Evolutionary conservation across 2,113 vertebrate species (phyloP).

Genomic region (Illadopsis cleaveri): DNA sequence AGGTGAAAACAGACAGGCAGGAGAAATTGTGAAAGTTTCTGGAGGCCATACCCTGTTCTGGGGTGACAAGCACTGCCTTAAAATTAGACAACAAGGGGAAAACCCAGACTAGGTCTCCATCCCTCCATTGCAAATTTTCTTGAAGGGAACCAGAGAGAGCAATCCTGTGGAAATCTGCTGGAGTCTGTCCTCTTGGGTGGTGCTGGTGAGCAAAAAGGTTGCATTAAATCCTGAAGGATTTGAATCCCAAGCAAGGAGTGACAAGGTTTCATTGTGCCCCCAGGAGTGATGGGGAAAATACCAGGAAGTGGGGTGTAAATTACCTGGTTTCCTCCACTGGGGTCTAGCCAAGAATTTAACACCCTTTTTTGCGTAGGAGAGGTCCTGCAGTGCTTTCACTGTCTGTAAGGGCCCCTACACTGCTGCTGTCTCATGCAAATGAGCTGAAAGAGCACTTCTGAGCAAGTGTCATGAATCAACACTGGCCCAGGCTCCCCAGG

Average conservation of each 20-base stretch:
- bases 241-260: not conserved
- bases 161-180: not conserved
- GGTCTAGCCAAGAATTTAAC: not conserved
- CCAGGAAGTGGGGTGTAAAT: not conserved
- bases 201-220: not conserved
- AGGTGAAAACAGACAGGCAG: not conserved
- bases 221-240: not conserved
- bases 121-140: not conserved
- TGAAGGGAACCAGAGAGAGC: not conserved
- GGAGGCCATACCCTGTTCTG: not conserved
- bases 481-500: not conserved
- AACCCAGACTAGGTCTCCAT: not conserved
- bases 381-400: not conserved
- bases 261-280: not conserved
- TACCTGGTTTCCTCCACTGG: not conserved
- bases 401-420: accelerated
- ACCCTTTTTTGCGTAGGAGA: not conserved
- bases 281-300: not conserved
- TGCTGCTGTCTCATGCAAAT: not conserved
- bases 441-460: not conserved
- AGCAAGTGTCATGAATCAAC: not conserved
- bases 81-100: not conserved
- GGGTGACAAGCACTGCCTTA: not conserved
- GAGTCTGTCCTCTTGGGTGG: not conserved
- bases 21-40: not conserved